These are phyloP conservation scores for Herminia tarsipennalis DNA, from an alignment of 2,888 invertebrate genomes.

Conservation along the genomic window DNA sequence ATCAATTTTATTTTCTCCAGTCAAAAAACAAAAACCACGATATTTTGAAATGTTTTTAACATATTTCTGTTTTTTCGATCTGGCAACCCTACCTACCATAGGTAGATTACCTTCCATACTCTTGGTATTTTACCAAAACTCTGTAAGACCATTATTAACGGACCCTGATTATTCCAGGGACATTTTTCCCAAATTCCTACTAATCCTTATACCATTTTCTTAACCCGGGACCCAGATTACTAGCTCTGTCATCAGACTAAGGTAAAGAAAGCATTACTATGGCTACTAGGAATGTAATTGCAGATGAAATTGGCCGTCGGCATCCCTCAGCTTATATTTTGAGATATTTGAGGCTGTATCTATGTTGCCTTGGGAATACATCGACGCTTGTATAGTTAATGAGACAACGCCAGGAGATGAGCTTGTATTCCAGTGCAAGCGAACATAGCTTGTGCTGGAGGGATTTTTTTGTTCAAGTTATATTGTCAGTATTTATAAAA, in stretches of 20 bases:
- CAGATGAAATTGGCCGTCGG: slow-evolving; percentile 1
- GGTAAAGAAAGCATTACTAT: slow-evolving; percentile 3
- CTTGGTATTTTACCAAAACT: no score
- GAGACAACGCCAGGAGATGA: slow-evolving; percentile 20
- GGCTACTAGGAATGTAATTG: slow-evolving; percentile 7
- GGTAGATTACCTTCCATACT: no score
- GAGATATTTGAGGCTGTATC: slow-evolving; percentile 21
- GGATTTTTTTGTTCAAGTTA: no score
- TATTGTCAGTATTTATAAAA: no score
- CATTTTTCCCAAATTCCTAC: no score
- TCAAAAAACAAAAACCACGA: no score
- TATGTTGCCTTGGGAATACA: slow-evolving; percentile 21
- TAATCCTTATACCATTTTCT: neutral
- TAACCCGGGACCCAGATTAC: neutral
- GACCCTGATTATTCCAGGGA: no score
- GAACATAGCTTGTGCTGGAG: slow-evolving; percentile 1
- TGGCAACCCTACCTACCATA: no score
- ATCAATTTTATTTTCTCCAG: no score
- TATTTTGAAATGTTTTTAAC: no score
- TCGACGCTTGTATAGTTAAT: slow-evolving; percentile 36
- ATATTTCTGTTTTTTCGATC: no score
- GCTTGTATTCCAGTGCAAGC: neutral
- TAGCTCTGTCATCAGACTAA: neutral
- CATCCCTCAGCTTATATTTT: slow-evolving; percentile 23
- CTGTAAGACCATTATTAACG: no score